Conservation (phyloP, 1,140 invertebrate genomes). For the Lordiphosa mommai region DNA sequence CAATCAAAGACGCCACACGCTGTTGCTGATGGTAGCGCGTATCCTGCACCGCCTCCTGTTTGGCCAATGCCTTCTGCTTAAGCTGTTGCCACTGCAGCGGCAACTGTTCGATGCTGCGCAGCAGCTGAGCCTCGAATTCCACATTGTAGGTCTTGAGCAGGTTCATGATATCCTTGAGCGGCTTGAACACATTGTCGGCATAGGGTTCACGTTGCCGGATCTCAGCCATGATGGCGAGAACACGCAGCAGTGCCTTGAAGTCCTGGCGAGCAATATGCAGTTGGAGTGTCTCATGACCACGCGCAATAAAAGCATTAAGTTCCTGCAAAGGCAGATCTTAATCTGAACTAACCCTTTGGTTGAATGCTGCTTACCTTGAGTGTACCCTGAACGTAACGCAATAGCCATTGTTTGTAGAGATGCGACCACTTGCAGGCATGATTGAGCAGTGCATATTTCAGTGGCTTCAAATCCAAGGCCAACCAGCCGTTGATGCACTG, state of each 20-base stretch:
- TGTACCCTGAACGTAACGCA: slow-evolving; percentile 83
- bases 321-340: slow-evolving; percentile 79
- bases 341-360: slow-evolving; percentile 49
- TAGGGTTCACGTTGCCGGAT: slow-evolving; percentile 82
- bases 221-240: slow-evolving; percentile 81
- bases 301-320: slow-evolving; percentile 82
- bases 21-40: slow-evolving; percentile 83
- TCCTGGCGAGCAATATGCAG: slow-evolving; percentile 83
- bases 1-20: slow-evolving; percentile 87
- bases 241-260: slow-evolving; percentile 82
- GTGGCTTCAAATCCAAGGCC: slow-evolving; percentile 83
- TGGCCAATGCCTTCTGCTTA: slow-evolving; percentile 90
- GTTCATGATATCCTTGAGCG: slow-evolving; percentile 89
- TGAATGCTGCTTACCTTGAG: slow-evolving; percentile 59
- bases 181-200: slow-evolving; percentile 89
- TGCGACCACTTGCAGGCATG: slow-evolving; percentile 86
- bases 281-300: slow-evolving; percentile 82
- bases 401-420: slow-evolving; percentile 86
- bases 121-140: slow-evolving; percentile 81
- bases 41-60: slow-evolving; percentile 92
- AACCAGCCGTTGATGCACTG: slow-evolving; percentile 85
- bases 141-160: slow-evolving; percentile 88
- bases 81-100: slow-evolving; percentile 93
- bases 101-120: slow-evolving; percentile 84
- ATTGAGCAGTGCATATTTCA: slow-evolving; percentile 86